Base-by-base conservation (phyloP, 2,888 invertebrate species). In the Cyclophora albipunctata region DNA sequence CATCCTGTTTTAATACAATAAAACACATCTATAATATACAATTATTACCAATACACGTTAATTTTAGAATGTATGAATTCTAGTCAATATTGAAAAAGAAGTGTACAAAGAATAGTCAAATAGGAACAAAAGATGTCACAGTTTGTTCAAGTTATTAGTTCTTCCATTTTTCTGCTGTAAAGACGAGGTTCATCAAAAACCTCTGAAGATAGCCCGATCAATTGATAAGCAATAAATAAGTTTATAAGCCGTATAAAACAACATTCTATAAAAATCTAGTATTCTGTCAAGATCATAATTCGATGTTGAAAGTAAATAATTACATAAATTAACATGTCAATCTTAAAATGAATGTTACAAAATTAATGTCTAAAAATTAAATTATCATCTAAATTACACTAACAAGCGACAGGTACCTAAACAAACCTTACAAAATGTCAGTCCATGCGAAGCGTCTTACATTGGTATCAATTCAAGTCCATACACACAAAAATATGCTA, bases 391-490 rank as follows among this genome's bases (percentile, higher is more conserved):
- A 76, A 78, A 70, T 67, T 68, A 69, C 69, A 64, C 68, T 69
- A 76, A 54, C 66, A 75, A 73, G 67, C 67, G 64, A 62, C 73
- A 78, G 75, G 73, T 79, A 77, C 78, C 71, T 74, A 72, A 69
- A 70, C 64, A 75, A 73, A 73, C 61, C 69, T 71, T 71, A 69
- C 60, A 71, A 74, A 71, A 77, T 64, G 54, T 77, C 78, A 79
- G 78, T 80, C 72, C 63, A 62, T 63, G 53, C 56, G 43, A 7
- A 63, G 37, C 42, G 41, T 60, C 62, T 63, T 62, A 60, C 47
- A 51, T 40, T 45, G 5, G n/a, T 7, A 37, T 46, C 49, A 54
- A 49, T 52, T 37, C 50, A 47, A 49, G 40, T 7, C 46, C 35
- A 47, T 51, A 54, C 51, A 51, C 54, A 55, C 43, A 43, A 4